Percentiles rank a stretch among this genome's conserved stretches.
phyloP scores from a whole-genome alignment of 2,797 vertebrate genomes.

The Schizothorax lantsangensis region DNA sequence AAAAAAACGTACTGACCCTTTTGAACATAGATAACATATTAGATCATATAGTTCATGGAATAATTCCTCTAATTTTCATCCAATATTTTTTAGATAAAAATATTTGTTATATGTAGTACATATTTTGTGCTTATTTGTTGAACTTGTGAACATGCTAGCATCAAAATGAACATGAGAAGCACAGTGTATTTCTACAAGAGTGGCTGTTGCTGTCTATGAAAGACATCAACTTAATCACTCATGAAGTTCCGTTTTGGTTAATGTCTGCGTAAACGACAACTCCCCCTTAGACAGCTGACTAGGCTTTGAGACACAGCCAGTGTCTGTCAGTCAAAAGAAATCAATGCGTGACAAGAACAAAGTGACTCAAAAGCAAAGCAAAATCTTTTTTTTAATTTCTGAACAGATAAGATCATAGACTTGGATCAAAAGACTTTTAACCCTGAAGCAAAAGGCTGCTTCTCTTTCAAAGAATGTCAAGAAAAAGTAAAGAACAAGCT shows the following conservation, averaged over 20 bases:
- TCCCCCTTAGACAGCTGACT: neutral
- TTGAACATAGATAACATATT: too few relatives aligned
- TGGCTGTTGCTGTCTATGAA: neutral
- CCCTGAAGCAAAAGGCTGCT: constrained; percentile 4
- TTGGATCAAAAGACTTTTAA: neutral
- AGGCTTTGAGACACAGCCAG: neutral
- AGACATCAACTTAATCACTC: neutral
- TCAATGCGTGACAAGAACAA: neutral
- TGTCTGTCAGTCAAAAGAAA: neutral
- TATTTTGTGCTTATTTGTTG: neutral
- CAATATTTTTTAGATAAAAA: neutral
- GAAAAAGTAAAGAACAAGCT: neutral
- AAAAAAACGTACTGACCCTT: too few relatives aligned
- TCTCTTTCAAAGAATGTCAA: neutral
- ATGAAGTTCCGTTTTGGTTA: neutral
- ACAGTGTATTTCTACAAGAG: neutral
- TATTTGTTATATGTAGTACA: too few relatives aligned
- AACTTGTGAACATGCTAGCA: neutral
- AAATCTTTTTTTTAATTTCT: neutral
- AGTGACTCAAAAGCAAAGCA: neutral
- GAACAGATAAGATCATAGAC: neutral
- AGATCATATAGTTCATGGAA: neutral
- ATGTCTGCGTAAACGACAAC: neutral
- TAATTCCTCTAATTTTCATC: neutral
- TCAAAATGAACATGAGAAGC: neutral